Percentiles rank a stretch among this genome's conserved stretches.
These are phyloP conservation scores for Scopus umbretta DNA, from an alignment of 2,113 vertebrate species.

Conservation along the genomic window DNA sequence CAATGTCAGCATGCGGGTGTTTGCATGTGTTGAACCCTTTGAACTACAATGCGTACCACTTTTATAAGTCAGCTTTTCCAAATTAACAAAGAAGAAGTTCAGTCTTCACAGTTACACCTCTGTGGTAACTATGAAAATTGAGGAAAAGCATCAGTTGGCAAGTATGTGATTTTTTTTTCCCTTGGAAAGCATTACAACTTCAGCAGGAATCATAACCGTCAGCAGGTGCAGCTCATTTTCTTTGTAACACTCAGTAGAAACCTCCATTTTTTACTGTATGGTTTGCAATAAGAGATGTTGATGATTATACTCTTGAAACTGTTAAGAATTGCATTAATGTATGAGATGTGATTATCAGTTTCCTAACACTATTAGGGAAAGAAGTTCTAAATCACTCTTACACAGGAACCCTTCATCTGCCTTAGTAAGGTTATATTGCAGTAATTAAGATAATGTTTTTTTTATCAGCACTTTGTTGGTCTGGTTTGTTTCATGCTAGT, in stretches of 20 bases:
- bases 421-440: neutral
- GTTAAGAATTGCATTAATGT: neutral
- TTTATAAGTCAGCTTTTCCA: neutral
- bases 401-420: neutral
- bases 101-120: neutral
- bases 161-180: neutral
- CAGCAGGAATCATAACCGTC: neutral
- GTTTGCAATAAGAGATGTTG: neutral
- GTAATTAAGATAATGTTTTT: neutral
- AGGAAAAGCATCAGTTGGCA: neutral
- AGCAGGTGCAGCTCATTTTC: neutral
- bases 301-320: neutral
- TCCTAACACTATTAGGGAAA: neutral
- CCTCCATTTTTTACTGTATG: neutral
- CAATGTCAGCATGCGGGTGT: neutral
- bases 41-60: neutral
- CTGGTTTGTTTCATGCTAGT: neutral
- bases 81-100: neutral
- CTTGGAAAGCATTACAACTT: neutral
- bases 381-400: neutral
- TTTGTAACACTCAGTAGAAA: neutral
- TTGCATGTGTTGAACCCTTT: neutral
- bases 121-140: neutral
- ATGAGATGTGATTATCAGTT: neutral
- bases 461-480: neutral